Percentiles rank a stretch among this genome's conserved stretches.
These are phyloP conservation scores for Sylvicola cinctus DNA, from an alignment of 2,888 invertebrate species.

Conservation along the genomic window DNA sequence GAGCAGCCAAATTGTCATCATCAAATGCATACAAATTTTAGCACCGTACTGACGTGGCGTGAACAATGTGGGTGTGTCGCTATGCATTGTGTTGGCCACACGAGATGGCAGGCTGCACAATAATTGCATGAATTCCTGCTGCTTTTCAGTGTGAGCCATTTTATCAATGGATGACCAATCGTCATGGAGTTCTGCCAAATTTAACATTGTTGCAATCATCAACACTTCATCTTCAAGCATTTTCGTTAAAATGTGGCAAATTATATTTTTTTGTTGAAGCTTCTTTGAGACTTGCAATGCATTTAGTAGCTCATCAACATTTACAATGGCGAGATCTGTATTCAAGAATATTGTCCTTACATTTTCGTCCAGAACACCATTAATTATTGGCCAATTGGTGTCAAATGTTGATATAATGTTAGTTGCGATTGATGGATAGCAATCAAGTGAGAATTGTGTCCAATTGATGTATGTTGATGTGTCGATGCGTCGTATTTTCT, in stretches of 20 bases:
- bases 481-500: constrained; percentile 39
- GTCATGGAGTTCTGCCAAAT: constrained; percentile 5
- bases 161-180: too few relatives aligned
- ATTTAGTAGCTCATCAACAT: too few relatives aligned
- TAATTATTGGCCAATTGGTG: constrained; percentile 35
- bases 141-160: constrained; percentile 19
- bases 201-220: constrained; percentile 1
- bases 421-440: constrained; percentile 31
- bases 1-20: constrained; percentile 39
- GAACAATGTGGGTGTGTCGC: constrained; percentile 34
- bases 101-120: constrained; percentile 45
- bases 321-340: too few relatives aligned
- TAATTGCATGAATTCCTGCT: constrained; percentile 36
- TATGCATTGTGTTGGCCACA: constrained; percentile 43
- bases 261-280: too few relatives aligned
- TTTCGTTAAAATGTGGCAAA: too few relatives aligned
- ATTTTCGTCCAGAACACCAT: too few relatives aligned
- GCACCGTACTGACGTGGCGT: constrained; percentile 33
- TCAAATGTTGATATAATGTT: constrained; percentile 29
- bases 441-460: constrained; percentile 23
- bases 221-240: constrained; percentile 10
- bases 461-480: constrained; percentile 14
- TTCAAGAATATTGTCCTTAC: too few relatives aligned
- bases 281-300: too few relatives aligned
- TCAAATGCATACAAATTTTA: constrained; percentile 35